These are phyloP conservation scores for Eugnorisma glareosa DNA, from an alignment of 2,888 invertebrate species.

Conservation along the genomic window DNA sequence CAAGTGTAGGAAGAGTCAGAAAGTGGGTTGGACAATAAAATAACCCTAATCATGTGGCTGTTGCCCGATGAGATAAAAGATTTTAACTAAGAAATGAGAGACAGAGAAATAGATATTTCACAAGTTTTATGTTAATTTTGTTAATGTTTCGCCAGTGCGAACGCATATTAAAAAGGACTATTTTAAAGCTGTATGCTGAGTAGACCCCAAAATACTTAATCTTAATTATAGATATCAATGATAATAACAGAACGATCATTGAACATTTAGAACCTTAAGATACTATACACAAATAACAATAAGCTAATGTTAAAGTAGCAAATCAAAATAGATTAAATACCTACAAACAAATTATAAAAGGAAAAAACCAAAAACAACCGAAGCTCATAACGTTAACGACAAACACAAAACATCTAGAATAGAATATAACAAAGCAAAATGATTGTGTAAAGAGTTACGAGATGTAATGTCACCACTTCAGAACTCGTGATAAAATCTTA, in stretches of 20 bases:
- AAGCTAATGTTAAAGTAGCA: neutral
- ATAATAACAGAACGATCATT: neutral
- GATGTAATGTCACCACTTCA: constrained; percentile 13
- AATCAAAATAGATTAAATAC: neutral
- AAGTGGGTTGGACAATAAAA: neutral
- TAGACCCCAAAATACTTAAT: neutral
- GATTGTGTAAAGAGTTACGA: constrained; percentile 29
- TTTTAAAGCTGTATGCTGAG: neutral
- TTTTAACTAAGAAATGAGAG: neutral
- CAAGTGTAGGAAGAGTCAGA: neutral
- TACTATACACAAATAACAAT: neutral
- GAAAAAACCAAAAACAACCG: neutral
- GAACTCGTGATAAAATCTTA: constrained; percentile 40
- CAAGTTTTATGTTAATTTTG: neutral
- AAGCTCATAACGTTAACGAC: constrained; percentile 7
- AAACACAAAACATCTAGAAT: constrained; percentile 6
- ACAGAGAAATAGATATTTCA: neutral
- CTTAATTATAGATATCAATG: neutral
- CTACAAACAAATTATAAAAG: neutral
- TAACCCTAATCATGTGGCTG: neutral
- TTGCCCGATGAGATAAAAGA: neutral
- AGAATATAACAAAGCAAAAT: constrained; percentile 14
- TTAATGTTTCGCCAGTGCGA: neutral
- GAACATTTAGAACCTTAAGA: neutral
- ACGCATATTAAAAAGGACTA: neutral